phyloP scores from a whole-genome alignment of 2,113 vertebrate genomes.

The Camelus bactrianus region DNA sequence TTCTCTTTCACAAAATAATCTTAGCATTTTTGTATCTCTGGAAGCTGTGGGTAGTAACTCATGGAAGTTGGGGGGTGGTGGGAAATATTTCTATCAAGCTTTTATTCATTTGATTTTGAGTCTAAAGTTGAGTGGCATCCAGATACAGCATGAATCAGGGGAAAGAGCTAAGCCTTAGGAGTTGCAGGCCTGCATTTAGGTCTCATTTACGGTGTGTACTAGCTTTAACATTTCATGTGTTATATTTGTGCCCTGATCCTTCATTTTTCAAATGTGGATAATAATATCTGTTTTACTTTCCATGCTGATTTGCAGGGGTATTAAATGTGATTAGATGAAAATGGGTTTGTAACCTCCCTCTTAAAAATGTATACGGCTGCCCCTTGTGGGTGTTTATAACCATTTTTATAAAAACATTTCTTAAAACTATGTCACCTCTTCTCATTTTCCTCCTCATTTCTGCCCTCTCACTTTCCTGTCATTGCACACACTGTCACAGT shows the following conservation, averaged over 20 bases:
- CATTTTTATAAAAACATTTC: background rate
- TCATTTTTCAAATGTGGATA: background rate
- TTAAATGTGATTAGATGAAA: background rate
- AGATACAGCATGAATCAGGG: background rate
- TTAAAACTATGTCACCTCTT: background rate
- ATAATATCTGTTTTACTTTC: background rate
- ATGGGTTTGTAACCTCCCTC: background rate
- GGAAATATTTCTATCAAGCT: background rate
- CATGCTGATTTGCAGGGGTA: background rate
- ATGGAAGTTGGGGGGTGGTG: accelerated
- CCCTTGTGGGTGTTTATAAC: background rate
- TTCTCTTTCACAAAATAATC: background rate
- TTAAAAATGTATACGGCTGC: background rate
- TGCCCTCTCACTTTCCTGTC: background rate
- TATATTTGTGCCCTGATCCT: background rate
- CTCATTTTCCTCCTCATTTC: background rate
- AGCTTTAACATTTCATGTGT: background rate
- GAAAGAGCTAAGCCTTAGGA: background rate
- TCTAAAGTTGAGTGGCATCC: background rate
- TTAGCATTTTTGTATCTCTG: background rate
- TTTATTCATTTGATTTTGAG: background rate
- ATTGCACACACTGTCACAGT: background rate
- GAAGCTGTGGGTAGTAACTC: background rate
- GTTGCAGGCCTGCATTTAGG: background rate
- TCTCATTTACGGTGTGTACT: background rate